Base-by-base conservation (phyloP, 1,140 invertebrate species). In the Drosophila burlai region DNA sequence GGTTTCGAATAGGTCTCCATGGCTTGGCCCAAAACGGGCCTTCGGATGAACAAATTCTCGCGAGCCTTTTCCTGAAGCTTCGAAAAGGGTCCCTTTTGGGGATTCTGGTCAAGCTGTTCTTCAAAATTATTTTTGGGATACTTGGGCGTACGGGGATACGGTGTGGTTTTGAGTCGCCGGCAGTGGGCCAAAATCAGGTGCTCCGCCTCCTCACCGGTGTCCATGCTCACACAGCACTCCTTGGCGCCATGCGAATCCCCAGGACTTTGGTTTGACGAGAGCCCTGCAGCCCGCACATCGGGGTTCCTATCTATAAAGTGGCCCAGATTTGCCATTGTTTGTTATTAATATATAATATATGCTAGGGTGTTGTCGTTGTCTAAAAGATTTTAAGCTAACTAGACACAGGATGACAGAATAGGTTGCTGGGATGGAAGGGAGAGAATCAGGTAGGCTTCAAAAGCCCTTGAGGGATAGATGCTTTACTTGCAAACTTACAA, bases 1-100 rank as follows among this genome's bases (percentile, higher is more conserved):
- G 91, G 91, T 26, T 87, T 92, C 2, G 91, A 82, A 9, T 57
- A 61, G 58, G 80, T 46, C 15, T 76, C 76, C 45, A 81, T 78
- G 64, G 29, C 75, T 29, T 43, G 64, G 50, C 50, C 81, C 68
- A 92, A 74, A 1, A 38, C 65, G 34, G 80, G 60, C 36, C 78
- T 86, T 13, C 82, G 81, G 2, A 50, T 64, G 40, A 85, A 92
- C 4, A 38, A n/a, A 40, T 24, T 71, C 26, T 40, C 40, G 24
- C 67, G 63, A 24, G 34, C 13, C 10, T 31, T 67, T 8, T 55
- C 16, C 40, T 55, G 24, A 1, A 68, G 1, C 15, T 38, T 21
- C 24, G 40, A 9, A 18, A 68, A 31, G 8, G 66, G 49, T 15
- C 11, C 15, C 21, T 40, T 55, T 11, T 9, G 36, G 0, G 3